Evolutionary conservation across 2,113 vertebrate genomes (phyloP).

Genomic region (Paedocypris sp.): DNA sequence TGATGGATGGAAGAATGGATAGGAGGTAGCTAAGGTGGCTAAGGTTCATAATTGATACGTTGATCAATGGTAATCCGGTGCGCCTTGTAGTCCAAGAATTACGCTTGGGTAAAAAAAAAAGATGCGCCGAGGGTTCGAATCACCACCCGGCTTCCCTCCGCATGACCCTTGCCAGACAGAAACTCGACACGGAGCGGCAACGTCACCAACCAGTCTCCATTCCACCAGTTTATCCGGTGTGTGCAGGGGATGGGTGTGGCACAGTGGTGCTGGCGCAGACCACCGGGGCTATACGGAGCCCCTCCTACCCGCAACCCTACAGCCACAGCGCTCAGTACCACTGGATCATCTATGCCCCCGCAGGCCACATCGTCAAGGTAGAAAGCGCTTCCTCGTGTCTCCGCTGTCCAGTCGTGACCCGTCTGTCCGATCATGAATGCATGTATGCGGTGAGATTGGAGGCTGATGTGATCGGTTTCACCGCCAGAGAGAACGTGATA

Average conservation of each 20-base stretch:
- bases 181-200: conserved; percentile 13
- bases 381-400: neutral
- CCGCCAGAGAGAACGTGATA: conserved; percentile 24
- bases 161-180: conserved; percentile 26
- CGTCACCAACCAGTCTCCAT: neutral
- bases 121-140: conserved; percentile 9
- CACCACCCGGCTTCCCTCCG: conserved; percentile 6
- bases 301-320: conserved; percentile 63
- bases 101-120: too few relatives aligned
- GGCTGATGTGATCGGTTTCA: conserved; percentile 30
- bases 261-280: conserved; percentile 58
- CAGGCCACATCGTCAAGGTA: conserved; percentile 65
- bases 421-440: conserved; percentile 29
- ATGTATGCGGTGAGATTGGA: conserved; percentile 36
- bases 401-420: neutral
- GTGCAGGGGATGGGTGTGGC: conserved; percentile 60
- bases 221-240: conserved; percentile 22
- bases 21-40: too few relatives aligned
- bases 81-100: too few relatives aligned
- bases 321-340: conserved; percentile 55
- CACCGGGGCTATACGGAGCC: conserved; percentile 57
- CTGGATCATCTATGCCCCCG: conserved; percentile 69
- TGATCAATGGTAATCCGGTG: too few relatives aligned
- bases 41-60: too few relatives aligned
- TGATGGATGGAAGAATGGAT: too few relatives aligned